Percentiles rank a stretch among this genome's conserved stretches.
These are phyloP conservation scores for Grapholita molesta DNA, from an alignment of 1,140 invertebrate species.

Conservation along the genomic window DNA sequence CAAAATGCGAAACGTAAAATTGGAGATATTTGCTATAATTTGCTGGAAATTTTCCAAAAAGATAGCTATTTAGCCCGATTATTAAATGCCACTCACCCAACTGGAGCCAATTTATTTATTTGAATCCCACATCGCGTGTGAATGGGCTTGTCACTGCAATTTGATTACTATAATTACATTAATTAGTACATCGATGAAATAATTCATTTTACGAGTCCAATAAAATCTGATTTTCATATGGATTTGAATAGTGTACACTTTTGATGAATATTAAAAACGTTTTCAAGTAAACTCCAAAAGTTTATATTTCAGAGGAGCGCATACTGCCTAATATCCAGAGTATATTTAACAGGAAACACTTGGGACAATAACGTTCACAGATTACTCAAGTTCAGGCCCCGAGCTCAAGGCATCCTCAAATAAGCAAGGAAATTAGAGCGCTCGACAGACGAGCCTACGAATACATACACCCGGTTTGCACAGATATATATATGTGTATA, in stretches of 20 bases:
- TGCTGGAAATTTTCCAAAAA: neutral
- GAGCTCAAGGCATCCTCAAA: neutral
- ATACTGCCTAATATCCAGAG: neutral
- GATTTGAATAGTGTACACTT: neutral
- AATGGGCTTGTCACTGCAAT: neutral
- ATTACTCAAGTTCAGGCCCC: neutral
- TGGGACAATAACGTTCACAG: neutral
- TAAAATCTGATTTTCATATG: neutral
- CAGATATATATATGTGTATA: neutral
- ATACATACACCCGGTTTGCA: neutral
- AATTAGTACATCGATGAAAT: neutral
- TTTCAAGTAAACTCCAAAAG: neutral
- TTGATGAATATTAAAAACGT: too few species aligned
- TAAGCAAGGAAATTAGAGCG: neutral
- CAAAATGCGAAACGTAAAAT: too few species aligned
- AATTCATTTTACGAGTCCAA: neutral
- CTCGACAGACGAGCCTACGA: neutral
- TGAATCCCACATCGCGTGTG: neutral
- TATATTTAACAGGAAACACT: neutral
- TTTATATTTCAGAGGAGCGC: neutral
- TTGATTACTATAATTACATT: neutral
- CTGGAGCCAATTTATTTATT: neutral
- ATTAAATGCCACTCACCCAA: neutral
- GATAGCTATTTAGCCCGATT: neutral
- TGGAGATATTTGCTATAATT: neutral